phyloP scores from a whole-genome alignment of 2,888 invertebrate genomes.

The Andrena camellia region DNA sequence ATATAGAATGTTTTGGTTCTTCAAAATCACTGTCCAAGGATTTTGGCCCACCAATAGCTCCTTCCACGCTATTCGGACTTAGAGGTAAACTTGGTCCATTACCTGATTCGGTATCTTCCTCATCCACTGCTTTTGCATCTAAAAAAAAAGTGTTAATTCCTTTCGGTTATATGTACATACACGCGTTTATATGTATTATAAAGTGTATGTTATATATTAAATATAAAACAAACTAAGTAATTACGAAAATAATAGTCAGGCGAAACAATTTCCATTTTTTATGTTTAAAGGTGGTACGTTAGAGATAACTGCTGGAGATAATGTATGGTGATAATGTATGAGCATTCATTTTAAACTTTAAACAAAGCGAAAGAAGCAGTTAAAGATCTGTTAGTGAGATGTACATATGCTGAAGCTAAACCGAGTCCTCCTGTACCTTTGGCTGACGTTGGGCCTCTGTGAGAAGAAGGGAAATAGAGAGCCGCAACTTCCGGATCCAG shows the following conservation, averaged over 20 bases:
- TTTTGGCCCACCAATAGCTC: conserved; percentile 88
- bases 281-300: too few species aligned
- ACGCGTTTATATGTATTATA: too few species aligned
- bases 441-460: conserved; percentile 80
- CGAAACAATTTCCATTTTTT: not conserved
- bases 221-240: too few species aligned
- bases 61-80: conserved; percentile 95
- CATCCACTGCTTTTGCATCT: conserved; percentile 87
- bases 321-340: too few species aligned
- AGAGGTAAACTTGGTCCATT: conserved; percentile 98
- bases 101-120: conserved; percentile 98
- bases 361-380: not conserved
- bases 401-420: conserved; percentile 66
- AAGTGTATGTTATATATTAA: too few species aligned
- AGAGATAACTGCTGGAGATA: too few species aligned
- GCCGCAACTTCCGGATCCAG: conserved; percentile 97
- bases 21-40: conserved; percentile 95
- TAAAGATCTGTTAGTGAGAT: conserved; percentile 32
- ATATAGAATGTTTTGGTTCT: conserved; percentile 87
- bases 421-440: conserved; percentile 79
- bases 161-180: too few species aligned
- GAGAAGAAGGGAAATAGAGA: conserved; percentile 92
- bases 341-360: too few species aligned
- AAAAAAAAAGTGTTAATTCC: conserved; percentile 54
- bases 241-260: not conserved